Conservation (phyloP, 2,888 invertebrate species). For the Ophion obscuratus region DNA sequence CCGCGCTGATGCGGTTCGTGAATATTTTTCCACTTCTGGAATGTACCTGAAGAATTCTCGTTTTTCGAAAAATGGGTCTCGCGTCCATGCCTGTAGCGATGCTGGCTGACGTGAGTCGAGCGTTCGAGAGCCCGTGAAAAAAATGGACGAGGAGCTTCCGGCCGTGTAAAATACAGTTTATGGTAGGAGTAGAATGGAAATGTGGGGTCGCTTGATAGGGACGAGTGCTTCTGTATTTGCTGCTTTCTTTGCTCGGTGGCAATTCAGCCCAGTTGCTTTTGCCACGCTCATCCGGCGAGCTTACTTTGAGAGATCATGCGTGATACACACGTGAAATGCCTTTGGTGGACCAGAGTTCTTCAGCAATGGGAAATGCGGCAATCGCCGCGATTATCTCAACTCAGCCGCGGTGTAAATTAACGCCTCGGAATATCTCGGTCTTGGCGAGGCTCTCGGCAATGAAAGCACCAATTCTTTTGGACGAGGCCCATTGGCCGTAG, state of each 20-base stretch:
- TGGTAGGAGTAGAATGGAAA: background rate
- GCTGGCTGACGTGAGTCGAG: slow-evolving; percentile 4
- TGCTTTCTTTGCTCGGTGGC: background rate
- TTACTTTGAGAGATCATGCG: background rate
- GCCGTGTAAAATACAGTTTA: slow-evolving; percentile 9
- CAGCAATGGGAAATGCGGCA: slow-evolving; percentile 7
- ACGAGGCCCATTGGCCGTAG: slow-evolving; percentile 1
- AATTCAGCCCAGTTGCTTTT: slow-evolving; percentile 5
- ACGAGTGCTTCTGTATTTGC: background rate
- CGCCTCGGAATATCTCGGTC: slow-evolving; percentile 45
- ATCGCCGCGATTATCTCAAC: slow-evolving; percentile 31
- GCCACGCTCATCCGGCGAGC: background rate
- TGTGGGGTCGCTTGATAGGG: background rate
- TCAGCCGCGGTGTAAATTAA: slow-evolving; percentile 64
- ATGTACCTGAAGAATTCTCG: slow-evolving; percentile 5
- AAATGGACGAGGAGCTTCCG: background rate
- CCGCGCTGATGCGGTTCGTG: background rate
- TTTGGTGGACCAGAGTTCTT: slow-evolving; percentile 9
- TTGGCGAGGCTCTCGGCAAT: slow-evolving; percentile 50
- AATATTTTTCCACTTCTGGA: slow-evolving; percentile 15
- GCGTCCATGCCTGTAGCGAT: background rate
- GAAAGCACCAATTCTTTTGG: slow-evolving; percentile 39
- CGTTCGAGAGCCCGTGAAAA: slow-evolving; percentile 3
- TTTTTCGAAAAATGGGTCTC: slow-evolving; percentile 18
- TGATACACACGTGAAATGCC: background rate